Percentiles rank a stretch among this genome's conserved stretches.
Conservation (phyloP, 2,113 vertebrate genomes). For the Cheirogaleus medius region DNA sequence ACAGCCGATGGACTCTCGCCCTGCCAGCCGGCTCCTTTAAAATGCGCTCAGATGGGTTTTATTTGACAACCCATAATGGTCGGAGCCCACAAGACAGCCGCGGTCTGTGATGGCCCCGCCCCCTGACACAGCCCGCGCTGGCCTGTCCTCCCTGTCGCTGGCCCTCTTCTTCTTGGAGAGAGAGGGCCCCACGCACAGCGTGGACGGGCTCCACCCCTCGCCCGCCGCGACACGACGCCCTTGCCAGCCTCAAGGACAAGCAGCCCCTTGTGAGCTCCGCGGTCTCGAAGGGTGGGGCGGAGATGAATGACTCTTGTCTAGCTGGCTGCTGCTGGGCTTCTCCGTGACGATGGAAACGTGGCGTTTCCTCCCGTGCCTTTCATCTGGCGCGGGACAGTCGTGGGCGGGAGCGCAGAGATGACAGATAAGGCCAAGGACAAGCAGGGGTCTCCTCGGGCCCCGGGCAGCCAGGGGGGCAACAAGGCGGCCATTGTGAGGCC, state of each 20-base stretch:
- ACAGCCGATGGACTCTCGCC: not conserved
- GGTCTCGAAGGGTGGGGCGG: rapidly evolving
- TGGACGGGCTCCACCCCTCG: not conserved
- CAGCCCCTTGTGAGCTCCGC: not conserved
- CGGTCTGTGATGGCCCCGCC: rapidly evolving
- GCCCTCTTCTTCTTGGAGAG: not conserved
- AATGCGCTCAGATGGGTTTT: rapidly evolving
- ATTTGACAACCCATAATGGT: rapidly evolving
- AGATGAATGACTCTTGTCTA: not conserved
- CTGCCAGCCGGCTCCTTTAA: not conserved
- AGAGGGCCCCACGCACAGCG: rapidly evolving
- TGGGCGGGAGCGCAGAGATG: rapidly evolving
- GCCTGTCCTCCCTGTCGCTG: not conserved
- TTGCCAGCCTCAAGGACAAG: rapidly evolving
- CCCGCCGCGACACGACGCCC: not conserved
- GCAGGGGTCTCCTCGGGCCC: not conserved
- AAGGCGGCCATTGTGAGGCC: not conserved
- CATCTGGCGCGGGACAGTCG: not conserved
- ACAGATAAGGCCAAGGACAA: not conserved
- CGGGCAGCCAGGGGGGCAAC: not conserved
- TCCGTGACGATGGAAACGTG: not conserved
- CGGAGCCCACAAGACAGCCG: not conserved
- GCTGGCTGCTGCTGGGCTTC: not conserved
- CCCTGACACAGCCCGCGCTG: not conserved
- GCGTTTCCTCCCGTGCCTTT: not conserved